These are phyloP conservation scores for Labeo rohita DNA, from an alignment of 2,113 vertebrate species.

Conservation along the genomic window DNA sequence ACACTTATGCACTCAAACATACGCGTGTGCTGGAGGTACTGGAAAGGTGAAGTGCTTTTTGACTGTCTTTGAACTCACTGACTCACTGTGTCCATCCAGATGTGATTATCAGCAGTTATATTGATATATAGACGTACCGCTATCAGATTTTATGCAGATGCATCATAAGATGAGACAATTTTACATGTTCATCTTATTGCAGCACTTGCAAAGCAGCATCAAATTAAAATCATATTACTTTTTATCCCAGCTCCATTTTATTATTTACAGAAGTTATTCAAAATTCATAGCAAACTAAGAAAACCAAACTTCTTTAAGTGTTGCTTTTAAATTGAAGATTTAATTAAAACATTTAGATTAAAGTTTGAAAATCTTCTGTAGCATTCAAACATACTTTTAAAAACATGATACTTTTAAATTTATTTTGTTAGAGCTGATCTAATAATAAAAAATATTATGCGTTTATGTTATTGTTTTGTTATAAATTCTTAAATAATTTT, in stretches of 20 bases:
- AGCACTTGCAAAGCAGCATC: neutral
- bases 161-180: too few relatives aligned
- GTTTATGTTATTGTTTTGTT: neutral
- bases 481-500: too few relatives aligned
- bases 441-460: neutral
- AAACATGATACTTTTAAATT: neutral
- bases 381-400: too few relatives aligned
- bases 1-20: neutral
- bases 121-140: neutral
- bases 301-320: neutral
- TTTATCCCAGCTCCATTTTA: neutral
- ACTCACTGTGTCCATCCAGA: neutral
- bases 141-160: too few relatives aligned
- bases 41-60: neutral
- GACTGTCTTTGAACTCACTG: neutral
- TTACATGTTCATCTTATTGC: neutral
- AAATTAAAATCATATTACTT: neutral
- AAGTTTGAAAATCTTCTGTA: too few relatives aligned
- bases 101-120: neutral
- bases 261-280: neutral
- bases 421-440: too few relatives aligned
- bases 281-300: neutral
- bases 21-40: neutral
- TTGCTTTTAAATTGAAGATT: too few relatives aligned
- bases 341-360: too few relatives aligned